phyloP scores from a whole-genome alignment of 2,113 vertebrate genomes.

The Capricornis sumatraensis region DNA sequence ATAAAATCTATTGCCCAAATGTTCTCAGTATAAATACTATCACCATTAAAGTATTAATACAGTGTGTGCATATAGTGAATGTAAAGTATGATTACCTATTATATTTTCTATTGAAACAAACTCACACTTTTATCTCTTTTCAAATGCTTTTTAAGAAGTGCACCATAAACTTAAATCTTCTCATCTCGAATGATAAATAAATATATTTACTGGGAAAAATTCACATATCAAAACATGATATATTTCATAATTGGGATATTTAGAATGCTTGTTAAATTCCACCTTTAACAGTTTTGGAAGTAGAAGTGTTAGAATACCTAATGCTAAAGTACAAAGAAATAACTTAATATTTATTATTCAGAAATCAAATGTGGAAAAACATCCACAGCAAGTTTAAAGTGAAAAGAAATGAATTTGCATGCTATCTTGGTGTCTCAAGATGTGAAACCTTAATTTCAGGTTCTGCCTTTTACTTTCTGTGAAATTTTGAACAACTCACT shows the following conservation, averaged over 20 bases:
- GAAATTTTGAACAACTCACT: neutral
- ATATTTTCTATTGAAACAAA: neutral
- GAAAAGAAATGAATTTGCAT: neutral
- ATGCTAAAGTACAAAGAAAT: neutral
- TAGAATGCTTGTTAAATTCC: neutral
- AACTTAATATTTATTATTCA: neutral
- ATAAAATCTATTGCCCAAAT: neutral
- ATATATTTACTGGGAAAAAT: neutral
- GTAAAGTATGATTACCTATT: neutral
- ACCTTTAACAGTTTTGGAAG: neutral
- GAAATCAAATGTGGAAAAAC: neutral
- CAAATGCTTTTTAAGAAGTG: neutral
- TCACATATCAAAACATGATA: neutral
- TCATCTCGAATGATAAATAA: neutral
- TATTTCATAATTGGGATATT: neutral
- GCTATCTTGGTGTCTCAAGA: neutral
- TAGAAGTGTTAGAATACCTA: neutral
- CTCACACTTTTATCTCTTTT: neutral
- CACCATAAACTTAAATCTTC: neutral
- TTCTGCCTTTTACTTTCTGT: neutral
- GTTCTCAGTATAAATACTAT: neutral
- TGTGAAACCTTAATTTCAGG: neutral
- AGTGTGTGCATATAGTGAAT: neutral
- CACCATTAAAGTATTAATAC: neutral
- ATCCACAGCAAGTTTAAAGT: neutral